These are phyloP conservation scores for Chymomyza fuscimana DNA, from an alignment of 2,888 invertebrate species.

Conservation along the genomic window DNA sequence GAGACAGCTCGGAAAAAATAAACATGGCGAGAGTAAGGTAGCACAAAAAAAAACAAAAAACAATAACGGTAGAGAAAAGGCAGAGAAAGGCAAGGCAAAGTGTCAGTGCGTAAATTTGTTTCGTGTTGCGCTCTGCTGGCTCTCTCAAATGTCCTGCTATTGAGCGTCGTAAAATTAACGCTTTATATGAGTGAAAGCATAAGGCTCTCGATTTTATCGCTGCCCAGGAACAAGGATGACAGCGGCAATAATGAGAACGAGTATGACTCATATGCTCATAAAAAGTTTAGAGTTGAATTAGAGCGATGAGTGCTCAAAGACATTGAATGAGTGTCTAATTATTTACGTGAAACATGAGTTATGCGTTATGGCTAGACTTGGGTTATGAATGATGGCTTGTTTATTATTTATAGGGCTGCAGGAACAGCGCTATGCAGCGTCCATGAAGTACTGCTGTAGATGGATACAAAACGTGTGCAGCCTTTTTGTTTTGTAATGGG, in stretches of 20 bases:
- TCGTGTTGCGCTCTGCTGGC: conserved; percentile 3
- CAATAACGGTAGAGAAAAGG: background rate
- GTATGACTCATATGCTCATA: conserved; percentile 14
- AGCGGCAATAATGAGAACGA: conserved; percentile 22
- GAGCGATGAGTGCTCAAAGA: conserved; percentile 34
- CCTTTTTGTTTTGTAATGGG: background rate
- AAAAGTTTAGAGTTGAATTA: conserved; percentile 49
- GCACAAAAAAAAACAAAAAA: background rate
- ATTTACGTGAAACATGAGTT: conserved; percentile 41
- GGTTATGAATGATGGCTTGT: background rate
- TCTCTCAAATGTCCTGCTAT: conserved; percentile 32
- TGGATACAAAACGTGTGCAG: too few species aligned
- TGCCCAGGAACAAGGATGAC: conserved; percentile 25
- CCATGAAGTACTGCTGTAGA: too few species aligned
- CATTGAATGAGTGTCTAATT: conserved; percentile 38
- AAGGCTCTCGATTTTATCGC: conserved; percentile 49
- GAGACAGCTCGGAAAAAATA: conserved; percentile 12
- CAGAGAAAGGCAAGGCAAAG: conserved; percentile 16
- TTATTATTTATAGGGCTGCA: background rate
- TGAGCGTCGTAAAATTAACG: conserved; percentile 59
- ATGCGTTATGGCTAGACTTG: conserved; percentile 22
- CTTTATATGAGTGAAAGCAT: conserved; percentile 52
- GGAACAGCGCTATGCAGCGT: too few species aligned
- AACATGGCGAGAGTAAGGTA: background rate
- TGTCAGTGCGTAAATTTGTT: conserved; percentile 50